Conservation (phyloP, 64 coral and sea anemone species). For the Dendronephthya gigantea region DNA sequence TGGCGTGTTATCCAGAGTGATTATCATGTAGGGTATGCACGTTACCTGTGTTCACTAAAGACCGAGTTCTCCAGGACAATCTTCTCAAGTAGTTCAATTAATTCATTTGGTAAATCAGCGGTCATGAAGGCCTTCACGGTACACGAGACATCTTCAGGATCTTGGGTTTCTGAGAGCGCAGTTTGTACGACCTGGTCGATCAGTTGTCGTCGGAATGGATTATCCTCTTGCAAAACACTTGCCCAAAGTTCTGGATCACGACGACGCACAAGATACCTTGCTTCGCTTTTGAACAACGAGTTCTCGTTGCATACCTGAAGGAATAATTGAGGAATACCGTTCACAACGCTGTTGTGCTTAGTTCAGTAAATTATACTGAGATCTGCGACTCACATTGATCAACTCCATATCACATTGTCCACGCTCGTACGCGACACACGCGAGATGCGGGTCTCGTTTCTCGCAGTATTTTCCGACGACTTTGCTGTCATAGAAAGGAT, state of each 20-base stretch:
- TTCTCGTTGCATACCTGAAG: slow-evolving; percentile 93
- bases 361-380: background rate
- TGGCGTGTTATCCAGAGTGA: too few relatives aligned
- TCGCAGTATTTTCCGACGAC: slow-evolving; percentile 98
- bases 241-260: slow-evolving; percentile 89
- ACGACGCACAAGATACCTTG: slow-evolving; percentile 86
- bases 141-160: slow-evolving; percentile 96
- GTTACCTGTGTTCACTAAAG: slow-evolving; percentile 94
- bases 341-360: too few relatives aligned
- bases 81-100: slow-evolving; percentile 97
- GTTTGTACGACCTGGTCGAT: slow-evolving; percentile 99
- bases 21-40: too few relatives aligned
- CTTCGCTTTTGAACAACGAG: slow-evolving; percentile 89
- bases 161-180: slow-evolving; percentile 92
- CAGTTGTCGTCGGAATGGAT: slow-evolving; percentile 85
- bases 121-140: slow-evolving; percentile 99
- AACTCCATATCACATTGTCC: slow-evolving; percentile 93
- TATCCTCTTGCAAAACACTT: slow-evolving; percentile 65
- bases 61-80: slow-evolving; percentile 98
- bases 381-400: slow-evolving; percentile 49
- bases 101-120: slow-evolving; percentile 90
- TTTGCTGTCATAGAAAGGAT: slow-evolving; percentile 93
- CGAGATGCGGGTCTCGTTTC: slow-evolving; percentile 92
- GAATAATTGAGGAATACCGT: background rate
- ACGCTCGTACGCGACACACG: slow-evolving; percentile 94